These are phyloP conservation scores for Eilema depressum DNA, from an alignment of 2,888 invertebrate genomes.

Conservation along the genomic window DNA sequence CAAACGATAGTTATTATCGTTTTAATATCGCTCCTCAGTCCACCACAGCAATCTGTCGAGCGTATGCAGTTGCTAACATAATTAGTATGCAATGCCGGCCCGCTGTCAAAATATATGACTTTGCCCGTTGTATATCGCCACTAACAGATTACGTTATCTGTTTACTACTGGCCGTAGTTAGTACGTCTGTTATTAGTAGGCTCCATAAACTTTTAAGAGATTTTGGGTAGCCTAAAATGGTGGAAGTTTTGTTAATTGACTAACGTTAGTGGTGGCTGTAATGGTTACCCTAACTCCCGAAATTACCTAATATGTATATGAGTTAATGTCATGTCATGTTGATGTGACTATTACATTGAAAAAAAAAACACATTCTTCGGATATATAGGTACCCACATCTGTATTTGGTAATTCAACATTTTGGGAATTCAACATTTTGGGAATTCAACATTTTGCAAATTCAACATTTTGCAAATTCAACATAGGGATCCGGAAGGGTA, in stretches of 20 bases:
- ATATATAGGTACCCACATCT: no score
- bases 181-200: not conserved
- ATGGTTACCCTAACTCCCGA: no score
- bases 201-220: not conserved
- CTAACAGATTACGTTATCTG: slow-evolving; percentile 22
- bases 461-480: no score
- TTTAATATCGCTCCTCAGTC: slow-evolving; percentile 17
- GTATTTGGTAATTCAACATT: no score
- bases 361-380: no score
- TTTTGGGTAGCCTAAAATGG: not conserved
- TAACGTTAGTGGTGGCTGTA: no score
- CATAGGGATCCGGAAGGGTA: no score
- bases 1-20: not conserved
- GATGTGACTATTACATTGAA: no score
- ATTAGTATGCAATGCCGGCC: slow-evolving; percentile 37
- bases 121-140: slow-evolving; percentile 18
- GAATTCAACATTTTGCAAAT: no score
- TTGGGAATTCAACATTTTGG: no score
- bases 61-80: slow-evolving; percentile 39
- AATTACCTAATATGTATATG: no score
- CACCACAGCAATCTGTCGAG: slow-evolving; percentile 17
- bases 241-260: not conserved
- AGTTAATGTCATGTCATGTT: no score
- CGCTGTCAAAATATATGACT: slow-evolving; percentile 46
- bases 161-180: slow-evolving; percentile 1